phyloP scores from a whole-genome alignment of 2,797 vertebrate species.

The Mycteria americana region DNA sequence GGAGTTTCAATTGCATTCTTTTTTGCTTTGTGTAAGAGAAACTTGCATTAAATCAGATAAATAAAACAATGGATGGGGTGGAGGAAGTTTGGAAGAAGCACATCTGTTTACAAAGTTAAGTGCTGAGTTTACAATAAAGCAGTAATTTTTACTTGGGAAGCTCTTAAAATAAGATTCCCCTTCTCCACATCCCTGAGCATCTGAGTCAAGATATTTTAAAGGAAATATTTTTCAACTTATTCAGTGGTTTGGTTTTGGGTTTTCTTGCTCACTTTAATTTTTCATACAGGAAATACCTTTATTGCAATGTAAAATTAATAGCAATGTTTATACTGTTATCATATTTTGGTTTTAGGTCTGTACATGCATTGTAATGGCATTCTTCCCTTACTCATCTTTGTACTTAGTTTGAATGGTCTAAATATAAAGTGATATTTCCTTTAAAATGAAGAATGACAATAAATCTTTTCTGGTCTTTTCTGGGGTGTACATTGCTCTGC shows the following conservation, averaged over 20 bases:
- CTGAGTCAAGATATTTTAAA: not conserved
- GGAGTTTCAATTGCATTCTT: constrained; percentile 8
- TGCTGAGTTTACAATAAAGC: not conserved
- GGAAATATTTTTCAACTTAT: not conserved
- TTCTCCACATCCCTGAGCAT: not conserved
- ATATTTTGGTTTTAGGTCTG: not conserved
- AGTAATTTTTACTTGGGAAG: constrained; percentile 13
- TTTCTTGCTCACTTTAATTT: not conserved
- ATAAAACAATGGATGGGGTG: constrained; percentile 2
- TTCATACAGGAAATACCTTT: not conserved
- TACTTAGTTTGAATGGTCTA: not conserved
- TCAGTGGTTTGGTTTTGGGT: not conserved
- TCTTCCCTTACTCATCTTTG: not conserved
- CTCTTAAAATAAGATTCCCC: not conserved
- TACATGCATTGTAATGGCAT: not conserved
- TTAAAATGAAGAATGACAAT: not conserved
- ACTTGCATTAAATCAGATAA: constrained; percentile 41
- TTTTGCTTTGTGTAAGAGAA: constrained; percentile 40
- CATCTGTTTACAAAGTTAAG: constrained; percentile 13
- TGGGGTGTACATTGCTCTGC: not conserved
- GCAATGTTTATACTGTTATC: not conserved
- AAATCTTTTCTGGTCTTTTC: not conserved
- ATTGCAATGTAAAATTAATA: not conserved
- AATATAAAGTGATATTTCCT: not conserved
- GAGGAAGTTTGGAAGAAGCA: constrained; percentile 2